Percentiles rank a stretch among this genome's conserved stretches.
Conservation (phyloP, 1,140 invertebrate genomes). For the Chrysoperla carnea region DNA sequence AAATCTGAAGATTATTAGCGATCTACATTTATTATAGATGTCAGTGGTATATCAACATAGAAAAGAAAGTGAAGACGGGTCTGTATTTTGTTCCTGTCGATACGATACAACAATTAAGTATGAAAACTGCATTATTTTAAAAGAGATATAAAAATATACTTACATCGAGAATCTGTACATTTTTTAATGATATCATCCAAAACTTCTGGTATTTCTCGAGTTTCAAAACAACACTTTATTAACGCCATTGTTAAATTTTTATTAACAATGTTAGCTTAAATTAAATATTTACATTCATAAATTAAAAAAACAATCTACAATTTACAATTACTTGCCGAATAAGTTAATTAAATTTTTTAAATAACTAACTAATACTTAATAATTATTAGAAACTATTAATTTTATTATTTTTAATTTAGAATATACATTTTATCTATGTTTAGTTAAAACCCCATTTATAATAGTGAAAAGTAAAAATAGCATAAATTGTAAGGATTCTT, state of each 20-base stretch:
- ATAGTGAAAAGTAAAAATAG: not conserved
- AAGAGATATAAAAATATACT: slow-evolving; percentile 26
- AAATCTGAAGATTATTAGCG: too few species aligned
- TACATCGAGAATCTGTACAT: slow-evolving; percentile 64
- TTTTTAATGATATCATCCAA: slow-evolving; percentile 54
- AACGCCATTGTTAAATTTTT: slow-evolving; percentile 36
- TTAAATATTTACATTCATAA: too few species aligned
- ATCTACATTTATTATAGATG: not conserved
- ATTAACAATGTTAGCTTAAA: not conserved
- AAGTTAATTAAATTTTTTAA: not conserved
- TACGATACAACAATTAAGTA: slow-evolving; percentile 2
- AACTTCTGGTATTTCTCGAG: slow-evolving; percentile 47
- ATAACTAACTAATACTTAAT: not conserved
- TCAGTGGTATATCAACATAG: not conserved
- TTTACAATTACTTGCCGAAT: not conserved
- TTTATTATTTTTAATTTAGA: too few species aligned
- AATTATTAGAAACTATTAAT: not conserved
- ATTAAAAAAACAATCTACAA: not conserved
- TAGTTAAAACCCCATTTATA: not conserved
- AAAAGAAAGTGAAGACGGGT: not conserved
- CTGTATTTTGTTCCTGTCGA: not conserved
- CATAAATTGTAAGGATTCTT: not conserved
- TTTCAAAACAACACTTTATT: slow-evolving; percentile 59
- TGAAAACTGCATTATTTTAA: slow-evolving; percentile 7
- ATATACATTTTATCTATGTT: too few species aligned